These are phyloP conservation scores for Paedocypris sp. DNA, from an alignment of 2,113 vertebrate genomes.

Conservation along the genomic window DNA sequence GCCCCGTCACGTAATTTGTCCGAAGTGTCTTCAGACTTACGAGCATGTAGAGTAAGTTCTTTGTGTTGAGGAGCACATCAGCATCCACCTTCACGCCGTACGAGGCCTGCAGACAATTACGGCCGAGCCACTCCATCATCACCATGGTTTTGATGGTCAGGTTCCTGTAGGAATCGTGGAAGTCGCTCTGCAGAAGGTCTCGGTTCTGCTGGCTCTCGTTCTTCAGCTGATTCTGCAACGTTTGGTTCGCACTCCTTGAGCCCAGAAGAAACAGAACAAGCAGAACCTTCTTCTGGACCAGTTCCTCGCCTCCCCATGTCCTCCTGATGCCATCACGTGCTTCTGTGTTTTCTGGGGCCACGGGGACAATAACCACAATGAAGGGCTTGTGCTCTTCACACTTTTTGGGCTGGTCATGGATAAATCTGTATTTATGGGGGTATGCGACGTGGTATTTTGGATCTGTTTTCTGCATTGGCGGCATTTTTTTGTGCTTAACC, in stretches of 20 bases:
- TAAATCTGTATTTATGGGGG: conserved; percentile 48
- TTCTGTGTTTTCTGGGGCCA: conserved; percentile 10
- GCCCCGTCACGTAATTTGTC: conserved; percentile 76
- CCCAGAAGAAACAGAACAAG: conserved; percentile 42
- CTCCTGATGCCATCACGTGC: conserved; percentile 44
- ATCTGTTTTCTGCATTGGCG: not conserved
- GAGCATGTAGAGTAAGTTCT: conserved; percentile 73
- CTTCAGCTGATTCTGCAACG: conserved; percentile 19
- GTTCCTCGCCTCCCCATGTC: conserved; percentile 51
- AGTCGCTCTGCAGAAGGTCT: conserved; percentile 65
- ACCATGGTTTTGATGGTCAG: conserved; percentile 66
- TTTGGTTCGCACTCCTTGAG: not conserved
- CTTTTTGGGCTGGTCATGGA: conserved; percentile 46
- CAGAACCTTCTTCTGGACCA: conserved; percentile 40
- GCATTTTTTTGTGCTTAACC: not conserved
- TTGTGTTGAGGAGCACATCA: conserved; percentile 75
- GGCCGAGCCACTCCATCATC: conserved; percentile 63
- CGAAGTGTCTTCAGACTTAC: conserved; percentile 60
- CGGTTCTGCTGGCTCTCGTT: conserved; percentile 47
- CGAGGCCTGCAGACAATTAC: conserved; percentile 44
- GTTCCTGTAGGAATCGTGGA: conserved; percentile 56
- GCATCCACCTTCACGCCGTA: conserved; percentile 81
- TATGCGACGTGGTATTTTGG: conserved; percentile 41
- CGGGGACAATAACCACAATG: conserved; percentile 52
- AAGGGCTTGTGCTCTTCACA: conserved; percentile 44